Base-by-base conservation (phyloP, 1,140 invertebrate species). In the Drosophila ananassae region DNA sequence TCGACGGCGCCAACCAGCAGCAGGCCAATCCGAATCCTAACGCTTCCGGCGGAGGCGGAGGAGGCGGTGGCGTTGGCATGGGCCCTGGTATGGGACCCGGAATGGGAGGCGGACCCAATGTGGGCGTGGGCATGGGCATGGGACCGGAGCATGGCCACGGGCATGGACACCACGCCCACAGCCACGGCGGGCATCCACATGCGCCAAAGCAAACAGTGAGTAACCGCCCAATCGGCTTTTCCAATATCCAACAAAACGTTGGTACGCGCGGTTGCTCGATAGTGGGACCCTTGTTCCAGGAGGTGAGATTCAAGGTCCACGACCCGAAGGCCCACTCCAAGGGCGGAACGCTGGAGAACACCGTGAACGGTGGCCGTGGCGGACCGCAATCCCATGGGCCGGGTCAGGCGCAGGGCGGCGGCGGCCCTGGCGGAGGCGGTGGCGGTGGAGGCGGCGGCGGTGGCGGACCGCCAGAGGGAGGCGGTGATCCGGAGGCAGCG, bases 241-340 rank as follows among this genome's bases (percentile, higher is more conserved):
- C 89, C 79, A 92, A 91, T 92, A 90, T 92, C 77, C 91, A 90
- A 90, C 91, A 92, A 92, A 92, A 92, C 81, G 85, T 92, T 92
- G 91, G 91, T 80, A 89, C 90, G 79, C 87, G 91, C 92, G 92
- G 92, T 90, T 92, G 92, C 94, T 95, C 94, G 93, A 95, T 95
- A 95, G 95, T 95, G 94, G 92, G 92, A 94, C 94, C 93, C 94
- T 94, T 94, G 95, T 95, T 95, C 93, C 96, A 98, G 96, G 96
- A 98, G 95, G 97, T 98, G 92, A 96, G 97, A 90, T 97, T 97
- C 94, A 98, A 98, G 94, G 96, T 97, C 60, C 96, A 97, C 93
- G 97, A 98, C 94, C 97, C 97, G 9, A 98, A 97, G 93, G 96
- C 95, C 89, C 96, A 97, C 92, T 97, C 96, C 90, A 98, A 98